Percentiles rank a stretch among this genome's conserved stretches.
Conservation (phyloP, 64 coral and sea anemone genomes). For the Dendrophyllia cribrosa region DNA sequence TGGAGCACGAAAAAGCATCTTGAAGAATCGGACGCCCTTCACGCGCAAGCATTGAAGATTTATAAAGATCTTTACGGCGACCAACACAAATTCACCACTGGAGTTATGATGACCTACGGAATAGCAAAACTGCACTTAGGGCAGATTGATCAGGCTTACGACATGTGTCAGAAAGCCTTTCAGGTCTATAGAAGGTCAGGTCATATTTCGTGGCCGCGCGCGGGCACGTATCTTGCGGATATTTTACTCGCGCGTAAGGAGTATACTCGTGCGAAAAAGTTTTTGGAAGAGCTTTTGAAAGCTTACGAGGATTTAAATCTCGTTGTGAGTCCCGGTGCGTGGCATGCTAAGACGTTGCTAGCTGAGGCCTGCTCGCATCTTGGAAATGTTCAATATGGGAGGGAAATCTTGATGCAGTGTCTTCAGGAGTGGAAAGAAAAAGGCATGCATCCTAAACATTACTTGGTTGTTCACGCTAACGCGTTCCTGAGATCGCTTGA, state of each 20-base stretch:
- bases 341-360: conserved; percentile 70
- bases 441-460: conserved; percentile 68
- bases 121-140: conserved; percentile 50
- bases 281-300: conserved; percentile 63
- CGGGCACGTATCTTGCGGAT: conserved; percentile 78
- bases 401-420: conserved; percentile 65
- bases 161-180: conserved; percentile 63
- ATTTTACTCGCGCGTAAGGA: conserved; percentile 59
- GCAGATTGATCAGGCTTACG: conserved; percentile 53
- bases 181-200: conserved; percentile 71
- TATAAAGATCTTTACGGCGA: conserved; percentile 73
- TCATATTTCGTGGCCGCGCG: conserved; percentile 87
- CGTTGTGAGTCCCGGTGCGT: conserved; percentile 74
- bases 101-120: conserved; percentile 82
- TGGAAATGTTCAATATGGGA: conserved; percentile 46
- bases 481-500: conserved; percentile 39
- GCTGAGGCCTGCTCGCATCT: conserved; percentile 51
- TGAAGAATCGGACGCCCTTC: conserved; percentile 47
- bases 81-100: conserved; percentile 75
- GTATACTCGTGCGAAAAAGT: conserved; percentile 26
- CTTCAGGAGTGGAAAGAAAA: conserved; percentile 77
- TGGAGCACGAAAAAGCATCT: conserved; percentile 41
- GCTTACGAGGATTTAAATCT: conserved; percentile 41
- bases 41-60: conserved; percentile 77
- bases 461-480: conserved; percentile 67